phyloP scores from a whole-genome alignment of 2,113 vertebrate species.

The Dasyurus viverrinus region DNA sequence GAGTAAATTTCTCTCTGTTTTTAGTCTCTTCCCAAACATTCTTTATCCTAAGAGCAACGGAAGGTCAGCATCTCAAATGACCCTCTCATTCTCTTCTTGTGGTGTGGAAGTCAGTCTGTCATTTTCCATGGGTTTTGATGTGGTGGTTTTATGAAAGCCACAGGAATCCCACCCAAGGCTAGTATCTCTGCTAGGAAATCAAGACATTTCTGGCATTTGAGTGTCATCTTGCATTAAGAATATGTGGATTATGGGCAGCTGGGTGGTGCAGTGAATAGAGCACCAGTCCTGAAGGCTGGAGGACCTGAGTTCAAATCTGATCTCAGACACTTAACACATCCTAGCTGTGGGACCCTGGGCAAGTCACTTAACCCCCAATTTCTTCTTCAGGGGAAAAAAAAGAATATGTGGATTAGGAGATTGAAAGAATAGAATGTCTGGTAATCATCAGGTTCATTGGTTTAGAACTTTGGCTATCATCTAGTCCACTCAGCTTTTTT shows the following conservation, averaged over 20 bases:
- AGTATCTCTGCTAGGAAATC: conserved; percentile 47
- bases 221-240: conserved; percentile 7
- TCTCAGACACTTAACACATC: too few relatives aligned
- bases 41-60: conserved; percentile 54
- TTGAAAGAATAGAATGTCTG: not conserved
- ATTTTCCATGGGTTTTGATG: conserved; percentile 65
- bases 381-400: too few relatives aligned
- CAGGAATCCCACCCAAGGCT: conserved; percentile 62
- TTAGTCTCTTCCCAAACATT: conserved; percentile 49
- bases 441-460: not conserved
- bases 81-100: conserved; percentile 44
- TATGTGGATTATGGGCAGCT: not conserved
- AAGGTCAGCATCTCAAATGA: conserved; percentile 31
- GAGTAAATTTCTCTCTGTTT: conserved; percentile 44
- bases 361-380: too few relatives aligned
- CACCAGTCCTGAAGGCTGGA: too few relatives aligned
- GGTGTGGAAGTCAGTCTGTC: conserved; percentile 52
- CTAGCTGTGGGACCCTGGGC: too few relatives aligned
- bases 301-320: too few relatives aligned
- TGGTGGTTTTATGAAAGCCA: conserved; percentile 52
- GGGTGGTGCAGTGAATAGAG: too few relatives aligned
- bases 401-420: not conserved
- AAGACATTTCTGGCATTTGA: conserved; percentile 21
- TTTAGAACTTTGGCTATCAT: not conserved
- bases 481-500: not conserved